Evolutionary conservation across 2,797 vertebrate genomes (phyloP), one percentile per base, ranked within the genome.

Genomic region (Dromococcyx pavoninus): DNA sequence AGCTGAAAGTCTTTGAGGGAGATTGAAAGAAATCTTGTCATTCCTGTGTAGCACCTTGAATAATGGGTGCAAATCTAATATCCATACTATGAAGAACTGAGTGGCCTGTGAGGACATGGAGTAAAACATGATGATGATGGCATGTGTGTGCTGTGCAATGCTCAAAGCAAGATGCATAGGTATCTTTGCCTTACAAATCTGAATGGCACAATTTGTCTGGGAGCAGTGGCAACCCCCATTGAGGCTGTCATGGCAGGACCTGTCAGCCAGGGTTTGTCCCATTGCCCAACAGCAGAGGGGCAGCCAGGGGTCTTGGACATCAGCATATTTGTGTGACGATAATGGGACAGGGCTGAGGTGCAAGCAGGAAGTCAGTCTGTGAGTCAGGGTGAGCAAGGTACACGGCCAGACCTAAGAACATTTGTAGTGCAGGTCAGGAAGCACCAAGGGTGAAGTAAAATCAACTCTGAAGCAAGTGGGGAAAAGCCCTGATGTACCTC

Each of bases 341-440:
- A 22, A 23, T 17, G 23, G 39, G 17, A 6, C 16, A 46, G 58
- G 35, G 67, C n/a, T 66, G 67, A 79, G 23, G 4, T 25, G 39
- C 48, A 54, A 8, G 10, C 0, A 4, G 6, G 30, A 67, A 60
- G 17, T 51, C 48, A 67, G 17, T 33, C 58, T 62, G 10, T 53
- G 23, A 13, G 4, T 72, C 46, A 48, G 30, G 23, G 5, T 27
- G 35, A 76, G 21, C 1, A 7, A 28, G 17, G 27, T 30, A 54
- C n/a, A 21, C 0, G 3, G 39, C 4, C 28, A 46, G 15, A 44
- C 1, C 3, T 19, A 46, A 62, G n/a, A 14, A 56, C 0, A 4
- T n/a, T 79, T 67, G 27, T 48, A 66, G 19, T 15, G 10, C n/a
- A 66, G 33, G 39, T 86, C 56, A 48, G 80, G 46, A 76, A 72